phyloP scores from a whole-genome alignment of 2,113 vertebrate species.

The Camelus dromedarius region DNA sequence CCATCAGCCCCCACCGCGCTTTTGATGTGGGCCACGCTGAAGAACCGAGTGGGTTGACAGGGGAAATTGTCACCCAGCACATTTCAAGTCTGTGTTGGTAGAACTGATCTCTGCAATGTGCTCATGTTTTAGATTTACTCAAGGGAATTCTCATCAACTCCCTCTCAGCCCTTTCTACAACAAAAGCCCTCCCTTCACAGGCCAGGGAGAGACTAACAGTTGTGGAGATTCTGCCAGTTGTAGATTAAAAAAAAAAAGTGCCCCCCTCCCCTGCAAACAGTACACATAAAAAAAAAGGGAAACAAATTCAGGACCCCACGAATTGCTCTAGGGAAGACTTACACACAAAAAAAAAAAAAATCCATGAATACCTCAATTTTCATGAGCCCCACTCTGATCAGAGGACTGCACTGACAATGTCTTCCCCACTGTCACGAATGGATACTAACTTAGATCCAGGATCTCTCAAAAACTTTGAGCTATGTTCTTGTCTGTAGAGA shows the following conservation, averaged over 20 bases:
- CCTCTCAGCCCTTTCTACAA: not conserved
- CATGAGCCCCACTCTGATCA: not conserved
- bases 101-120: not conserved
- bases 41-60: not conserved
- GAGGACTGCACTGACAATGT: not conserved
- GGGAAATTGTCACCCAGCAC: not conserved
- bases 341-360: not conserved
- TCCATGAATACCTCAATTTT: not conserved
- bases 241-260: not conserved
- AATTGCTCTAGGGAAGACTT: not conserved
- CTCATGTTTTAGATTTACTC: not conserved
- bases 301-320: not conserved
- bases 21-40: not conserved
- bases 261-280: not conserved
- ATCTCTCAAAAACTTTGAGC: not conserved
- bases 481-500: not conserved
- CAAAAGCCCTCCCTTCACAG: not conserved
- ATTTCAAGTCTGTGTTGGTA: not conserved
- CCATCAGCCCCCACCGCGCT: not conserved
- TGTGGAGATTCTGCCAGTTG: not conserved
- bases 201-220: not conserved
- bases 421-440: not conserved
- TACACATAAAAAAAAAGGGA: not conserved
- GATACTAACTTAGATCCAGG: not conserved
- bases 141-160: not conserved